A percentile compares a stretch with the other conserved stretches of the same genome.
Conservation (phyloP, 2,888 invertebrate genomes). For the Lordiphosa fenestrarum region DNA sequence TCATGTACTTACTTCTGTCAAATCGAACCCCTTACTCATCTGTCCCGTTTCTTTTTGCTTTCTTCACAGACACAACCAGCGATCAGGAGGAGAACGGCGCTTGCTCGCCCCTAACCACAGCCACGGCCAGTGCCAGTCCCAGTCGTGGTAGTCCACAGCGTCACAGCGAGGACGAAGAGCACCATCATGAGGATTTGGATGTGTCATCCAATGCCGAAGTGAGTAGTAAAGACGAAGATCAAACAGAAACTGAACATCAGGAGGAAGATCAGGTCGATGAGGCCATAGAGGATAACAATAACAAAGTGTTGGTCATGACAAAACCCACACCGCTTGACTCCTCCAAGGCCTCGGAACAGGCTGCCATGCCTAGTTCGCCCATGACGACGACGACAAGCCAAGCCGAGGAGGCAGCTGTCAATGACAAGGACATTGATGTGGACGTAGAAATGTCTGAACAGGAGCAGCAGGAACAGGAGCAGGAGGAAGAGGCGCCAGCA, state of each 20-base stretch:
- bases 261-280: constrained; percentile 23
- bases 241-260: constrained; percentile 7
- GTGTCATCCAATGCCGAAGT: constrained; percentile 24
- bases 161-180: constrained; percentile 47
- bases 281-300: constrained; percentile 42
- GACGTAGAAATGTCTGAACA: constrained; percentile 46
- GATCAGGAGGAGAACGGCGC: constrained; percentile 80
- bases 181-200: constrained; percentile 35
- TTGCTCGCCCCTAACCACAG: constrained; percentile 76
- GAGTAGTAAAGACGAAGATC: constrained; percentile 9
- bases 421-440: constrained; percentile 28
- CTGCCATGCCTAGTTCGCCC: constrained; percentile 15
- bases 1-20: too few relatives aligned
- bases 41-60: not conserved
- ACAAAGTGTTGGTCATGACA: constrained; percentile 49
- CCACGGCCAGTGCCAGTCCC: constrained; percentile 52
- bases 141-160: constrained; percentile 47
- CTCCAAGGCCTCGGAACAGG: constrained; percentile 19
- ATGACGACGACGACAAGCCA: not conserved
- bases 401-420: constrained; percentile 24
- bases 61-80: constrained; percentile 74
- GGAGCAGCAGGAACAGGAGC: constrained; percentile 11
- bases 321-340: constrained; percentile 35
- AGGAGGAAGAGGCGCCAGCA: not conserved
- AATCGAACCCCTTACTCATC: not conserved